phyloP scores from a whole-genome alignment of 2,888 invertebrate genomes.

The Diarsia brunnea region DNA sequence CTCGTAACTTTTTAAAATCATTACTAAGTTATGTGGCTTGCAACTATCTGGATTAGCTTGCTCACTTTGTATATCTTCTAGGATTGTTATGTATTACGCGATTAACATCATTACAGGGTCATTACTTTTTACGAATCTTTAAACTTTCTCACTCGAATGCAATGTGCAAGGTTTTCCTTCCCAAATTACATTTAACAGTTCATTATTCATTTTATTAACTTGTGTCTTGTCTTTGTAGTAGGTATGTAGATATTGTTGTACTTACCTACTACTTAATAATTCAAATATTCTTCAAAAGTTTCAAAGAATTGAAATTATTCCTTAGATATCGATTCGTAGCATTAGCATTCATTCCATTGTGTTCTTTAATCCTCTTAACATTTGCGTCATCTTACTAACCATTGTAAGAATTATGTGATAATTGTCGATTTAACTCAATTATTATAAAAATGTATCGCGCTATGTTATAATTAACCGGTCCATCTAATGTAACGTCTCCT shows the following conservation, averaged over 20 bases:
- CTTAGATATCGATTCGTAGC: not conserved
- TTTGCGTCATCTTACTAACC: conserved; percentile 6
- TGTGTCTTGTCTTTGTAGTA: not conserved
- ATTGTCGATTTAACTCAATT: conserved; percentile 13
- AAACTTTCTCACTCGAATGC: not conserved
- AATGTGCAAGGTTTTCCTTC: not conserved
- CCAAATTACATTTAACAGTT: conserved; percentile 4
- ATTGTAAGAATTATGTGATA: conserved; percentile 4
- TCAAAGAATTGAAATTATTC: not conserved
- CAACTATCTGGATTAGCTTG: not conserved
- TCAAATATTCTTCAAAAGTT: not conserved
- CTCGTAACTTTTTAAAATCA: conserved; percentile 2
- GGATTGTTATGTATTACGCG: conserved; percentile 8
- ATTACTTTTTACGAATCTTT: conserved; percentile 11
- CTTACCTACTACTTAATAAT: too few species aligned
- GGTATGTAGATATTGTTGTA: not conserved
- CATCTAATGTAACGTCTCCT: conserved; percentile 36
- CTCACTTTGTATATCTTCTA: not conserved
- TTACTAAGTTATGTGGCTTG: not conserved
- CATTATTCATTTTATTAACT: conserved; percentile 13
- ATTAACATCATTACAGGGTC: not conserved
- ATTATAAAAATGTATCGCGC: conserved; percentile 17
- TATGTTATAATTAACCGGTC: conserved; percentile 26
- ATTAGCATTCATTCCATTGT: not conserved
- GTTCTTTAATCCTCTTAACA: conserved; percentile 1